These are phyloP conservation scores for Muscina levida DNA, from an alignment of 2,888 invertebrate genomes.

Conservation along the genomic window DNA sequence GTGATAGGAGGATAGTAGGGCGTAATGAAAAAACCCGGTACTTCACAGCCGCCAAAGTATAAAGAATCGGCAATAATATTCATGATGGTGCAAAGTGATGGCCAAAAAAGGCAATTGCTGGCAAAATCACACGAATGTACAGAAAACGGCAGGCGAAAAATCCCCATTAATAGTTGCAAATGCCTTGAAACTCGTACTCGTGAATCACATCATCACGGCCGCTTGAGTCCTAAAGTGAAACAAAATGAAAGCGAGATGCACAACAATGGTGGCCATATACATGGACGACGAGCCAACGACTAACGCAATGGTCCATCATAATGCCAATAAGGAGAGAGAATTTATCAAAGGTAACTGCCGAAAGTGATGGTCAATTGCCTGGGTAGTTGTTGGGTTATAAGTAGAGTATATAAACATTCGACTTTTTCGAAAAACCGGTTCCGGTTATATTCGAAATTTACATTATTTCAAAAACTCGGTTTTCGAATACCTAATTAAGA, in stretches of 20 bases:
- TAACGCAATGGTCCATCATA: slow-evolving; percentile 24
- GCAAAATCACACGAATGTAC: not conserved
- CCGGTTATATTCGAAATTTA: no score
- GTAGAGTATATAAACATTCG: no score
- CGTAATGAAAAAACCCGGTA: not conserved
- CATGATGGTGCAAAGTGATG: slow-evolving; percentile 16
- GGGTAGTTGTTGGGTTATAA: not conserved
- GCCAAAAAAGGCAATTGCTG: not conserved
- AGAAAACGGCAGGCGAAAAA: not conserved
- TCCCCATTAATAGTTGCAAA: not conserved
- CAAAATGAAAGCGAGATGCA: slow-evolving; percentile 17
- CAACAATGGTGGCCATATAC: slow-evolving; percentile 23
- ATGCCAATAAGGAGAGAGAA: slow-evolving; percentile 41
- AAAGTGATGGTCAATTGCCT: no score
- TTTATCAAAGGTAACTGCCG: slow-evolving; percentile 33
- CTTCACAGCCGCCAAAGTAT: not conserved
- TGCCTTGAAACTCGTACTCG: slow-evolving; percentile 5
- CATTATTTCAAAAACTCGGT: no score
- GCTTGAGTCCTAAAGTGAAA: not conserved
- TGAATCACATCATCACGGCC: slow-evolving; percentile 5
- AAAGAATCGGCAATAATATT: not conserved
- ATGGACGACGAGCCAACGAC: not conserved
- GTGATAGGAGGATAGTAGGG: not conserved
- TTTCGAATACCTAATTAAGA: no score
- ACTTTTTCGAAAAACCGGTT: no score